phyloP scores from a whole-genome alignment of 92 coral and sea anemone species.

The Zoanthus sociatus region DNA sequence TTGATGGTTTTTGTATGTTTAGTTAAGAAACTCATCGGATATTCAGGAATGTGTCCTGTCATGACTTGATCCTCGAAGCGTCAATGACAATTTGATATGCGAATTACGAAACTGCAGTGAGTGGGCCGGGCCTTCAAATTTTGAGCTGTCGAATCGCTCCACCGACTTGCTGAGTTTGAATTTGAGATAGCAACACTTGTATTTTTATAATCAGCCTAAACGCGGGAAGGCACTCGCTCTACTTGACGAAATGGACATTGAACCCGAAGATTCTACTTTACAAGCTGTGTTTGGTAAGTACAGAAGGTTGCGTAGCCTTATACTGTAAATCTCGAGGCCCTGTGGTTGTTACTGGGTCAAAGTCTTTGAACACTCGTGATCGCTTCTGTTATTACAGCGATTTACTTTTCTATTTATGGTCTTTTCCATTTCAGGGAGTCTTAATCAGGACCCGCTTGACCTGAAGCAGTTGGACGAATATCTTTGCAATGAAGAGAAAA shows the following conservation, averaged over 20 bases:
- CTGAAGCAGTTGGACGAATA: constrained; percentile 35
- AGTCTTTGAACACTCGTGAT: background rate
- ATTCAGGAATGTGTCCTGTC: constrained; percentile 45
- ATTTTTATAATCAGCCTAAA: background rate
- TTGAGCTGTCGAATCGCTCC: background rate
- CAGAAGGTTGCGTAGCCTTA: background rate
- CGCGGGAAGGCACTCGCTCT: background rate
- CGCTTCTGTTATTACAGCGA: background rate
- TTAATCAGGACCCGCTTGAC: constrained; percentile 28
- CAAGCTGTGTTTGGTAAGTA: constrained; percentile 37
- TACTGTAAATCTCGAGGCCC: background rate
- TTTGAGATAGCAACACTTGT: background rate
- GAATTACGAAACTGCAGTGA: constrained; percentile 21
- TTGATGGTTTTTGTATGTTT: too few relatives aligned
- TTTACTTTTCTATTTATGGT: background rate
- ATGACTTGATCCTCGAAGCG: background rate
- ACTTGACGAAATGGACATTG: constrained; percentile 21
- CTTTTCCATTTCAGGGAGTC: constrained; percentile 13
- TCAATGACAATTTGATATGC: constrained; percentile 47
- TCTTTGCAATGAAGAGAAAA: constrained; percentile 25
- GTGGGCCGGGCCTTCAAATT: constrained; percentile 37
- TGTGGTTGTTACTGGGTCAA: background rate
- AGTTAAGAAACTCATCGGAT: constrained; percentile 1
- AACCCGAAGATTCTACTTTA: constrained; percentile 16
- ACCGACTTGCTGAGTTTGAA: constrained; percentile 15